phyloP scores from a whole-genome alignment of 2,113 vertebrate genomes.

The Coryphaenoides rupestris region DNA sequence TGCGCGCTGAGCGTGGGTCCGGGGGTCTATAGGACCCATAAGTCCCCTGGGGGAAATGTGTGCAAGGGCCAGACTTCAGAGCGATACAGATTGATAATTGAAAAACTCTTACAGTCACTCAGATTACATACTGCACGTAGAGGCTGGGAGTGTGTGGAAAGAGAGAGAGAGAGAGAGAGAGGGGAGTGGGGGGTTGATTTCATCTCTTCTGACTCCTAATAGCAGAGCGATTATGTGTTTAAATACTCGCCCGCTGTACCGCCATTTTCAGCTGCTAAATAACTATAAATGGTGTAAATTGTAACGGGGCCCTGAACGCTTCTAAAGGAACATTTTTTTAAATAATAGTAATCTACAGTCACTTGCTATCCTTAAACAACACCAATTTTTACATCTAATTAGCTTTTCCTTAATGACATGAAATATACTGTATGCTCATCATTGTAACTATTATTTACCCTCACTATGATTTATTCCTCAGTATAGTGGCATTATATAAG shows the following conservation, averaged over 20 bases:
- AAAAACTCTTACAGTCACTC: too few species aligned
- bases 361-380: too few species aligned
- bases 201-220: not conserved
- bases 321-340: not conserved
- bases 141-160: too few species aligned
- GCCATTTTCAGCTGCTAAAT: not conserved
- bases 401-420: too few species aligned
- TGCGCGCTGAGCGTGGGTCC: constrained; percentile 53
- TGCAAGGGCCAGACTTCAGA: too few species aligned
- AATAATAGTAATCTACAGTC: not conserved
- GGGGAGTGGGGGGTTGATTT: constrained; percentile 21
- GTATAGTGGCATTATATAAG: not conserved
- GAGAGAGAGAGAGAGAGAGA: not conserved
- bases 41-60: too few species aligned
- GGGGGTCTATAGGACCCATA: too few species aligned
- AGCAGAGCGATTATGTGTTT: not conserved
- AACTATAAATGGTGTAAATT: not conserved
- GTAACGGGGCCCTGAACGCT: not conserved
- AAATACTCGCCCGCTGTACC: not conserved
- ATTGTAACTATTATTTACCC: too few species aligned
- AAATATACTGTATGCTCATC: too few species aligned
- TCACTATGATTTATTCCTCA: too few species aligned
- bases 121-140: too few species aligned
- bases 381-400: too few species aligned
- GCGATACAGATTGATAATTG: constrained; percentile 53